Evolutionary conservation across 92 coral and sea anemone species (phyloP).

Genomic region (Parazoanthus atlanticus): DNA sequence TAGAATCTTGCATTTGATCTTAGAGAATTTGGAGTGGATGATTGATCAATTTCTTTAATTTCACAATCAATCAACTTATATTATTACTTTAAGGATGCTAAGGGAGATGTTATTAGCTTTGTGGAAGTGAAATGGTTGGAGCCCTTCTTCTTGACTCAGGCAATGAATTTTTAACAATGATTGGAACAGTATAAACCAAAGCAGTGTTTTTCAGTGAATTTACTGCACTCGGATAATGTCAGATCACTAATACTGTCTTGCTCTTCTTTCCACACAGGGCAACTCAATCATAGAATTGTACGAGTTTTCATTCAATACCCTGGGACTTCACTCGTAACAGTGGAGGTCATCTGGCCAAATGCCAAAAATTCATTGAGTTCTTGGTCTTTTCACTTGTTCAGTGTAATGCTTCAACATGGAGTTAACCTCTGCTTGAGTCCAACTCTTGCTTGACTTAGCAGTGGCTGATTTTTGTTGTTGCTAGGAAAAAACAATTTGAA

Average conservation of each 20-base stretch:
- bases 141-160: too few species aligned
- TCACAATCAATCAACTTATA: too few species aligned
- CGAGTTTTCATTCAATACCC: neutral
- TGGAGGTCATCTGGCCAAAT: neutral
- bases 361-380: conserved; percentile 44
- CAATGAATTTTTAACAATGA: neutral
- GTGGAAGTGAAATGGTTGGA: too few species aligned
- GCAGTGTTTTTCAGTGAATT: neutral
- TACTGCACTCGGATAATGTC: neutral
- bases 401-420: conserved; percentile 82
- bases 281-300: neutral
- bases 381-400: conserved; percentile 61
- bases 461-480: conserved; percentile 55
- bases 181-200: neutral
- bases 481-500: conserved; percentile 34
- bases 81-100: too few species aligned
- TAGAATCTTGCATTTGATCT: too few species aligned
- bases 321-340: neutral
- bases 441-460: conserved; percentile 62
- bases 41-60: too few species aligned
- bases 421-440: conserved; percentile 85
- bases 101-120: too few species aligned
- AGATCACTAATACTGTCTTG: neutral
- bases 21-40: too few species aligned
- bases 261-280: neutral